These are phyloP conservation scores for Lordiphosa mommai DNA, from an alignment of 1,140 invertebrate genomes.

Conservation along the genomic window DNA sequence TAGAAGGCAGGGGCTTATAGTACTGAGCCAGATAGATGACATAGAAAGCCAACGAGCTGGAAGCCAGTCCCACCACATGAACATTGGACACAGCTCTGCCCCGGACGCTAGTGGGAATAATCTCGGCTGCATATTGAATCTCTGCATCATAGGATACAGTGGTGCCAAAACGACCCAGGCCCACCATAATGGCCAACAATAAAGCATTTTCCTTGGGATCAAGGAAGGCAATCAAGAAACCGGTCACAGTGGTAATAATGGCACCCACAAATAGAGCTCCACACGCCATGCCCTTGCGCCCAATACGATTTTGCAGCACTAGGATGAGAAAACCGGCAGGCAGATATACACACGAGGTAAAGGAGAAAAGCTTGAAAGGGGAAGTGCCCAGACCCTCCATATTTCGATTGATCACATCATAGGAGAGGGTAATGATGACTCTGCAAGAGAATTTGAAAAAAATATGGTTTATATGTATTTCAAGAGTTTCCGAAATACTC, in stretches of 20 bases:
- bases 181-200: constrained; percentile 58
- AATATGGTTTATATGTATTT: neutral
- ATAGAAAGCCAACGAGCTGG: constrained; percentile 62
- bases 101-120: constrained; percentile 84
- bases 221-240: constrained; percentile 56
- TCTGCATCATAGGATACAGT: constrained; percentile 84
- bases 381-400: constrained; percentile 81
- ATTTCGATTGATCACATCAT: constrained; percentile 83
- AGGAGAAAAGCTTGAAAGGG: constrained; percentile 81
- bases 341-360: constrained; percentile 81
- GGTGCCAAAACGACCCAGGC: constrained; percentile 83
- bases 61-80: constrained; percentile 82
- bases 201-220: constrained; percentile 57
- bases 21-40: constrained; percentile 78
- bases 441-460: constrained; percentile 36
- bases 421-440: constrained; percentile 83
- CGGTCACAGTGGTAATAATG: constrained; percentile 79
- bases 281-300: constrained; percentile 82
- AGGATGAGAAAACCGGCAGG: constrained; percentile 82
- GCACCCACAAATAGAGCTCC: constrained; percentile 81
- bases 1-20: constrained; percentile 81
- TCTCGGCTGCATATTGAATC: constrained; percentile 84
- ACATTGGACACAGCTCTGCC: constrained; percentile 82
- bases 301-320: constrained; percentile 81
- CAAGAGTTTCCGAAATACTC: constrained; percentile 31